Evolutionary conservation across 2,888 invertebrate species (phyloP).

Genomic region (Drepana falcataria): DNA sequence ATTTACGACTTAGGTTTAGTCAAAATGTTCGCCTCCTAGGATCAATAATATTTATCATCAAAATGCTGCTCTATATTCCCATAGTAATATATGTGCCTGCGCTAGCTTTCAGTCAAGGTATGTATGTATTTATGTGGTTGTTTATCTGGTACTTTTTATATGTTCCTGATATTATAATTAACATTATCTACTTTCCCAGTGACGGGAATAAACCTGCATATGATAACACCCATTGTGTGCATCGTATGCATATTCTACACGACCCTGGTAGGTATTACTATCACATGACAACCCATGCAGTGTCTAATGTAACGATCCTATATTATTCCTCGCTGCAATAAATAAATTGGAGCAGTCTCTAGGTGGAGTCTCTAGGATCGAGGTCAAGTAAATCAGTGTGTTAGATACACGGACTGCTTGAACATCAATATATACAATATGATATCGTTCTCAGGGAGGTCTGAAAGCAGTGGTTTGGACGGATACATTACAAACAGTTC

Average conservation of each 20-base stretch:
- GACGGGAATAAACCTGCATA: slow-evolving; percentile 88
- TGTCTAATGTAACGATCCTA: slow-evolving; percentile 24
- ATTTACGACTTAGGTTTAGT: slow-evolving; percentile 83
- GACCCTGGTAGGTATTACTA: slow-evolving; percentile 83
- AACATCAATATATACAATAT: slow-evolving; percentile 5
- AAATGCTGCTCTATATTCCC: slow-evolving; percentile 88
- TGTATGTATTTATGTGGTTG: neutral
- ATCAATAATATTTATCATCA: slow-evolving; percentile 83
- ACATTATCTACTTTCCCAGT: slow-evolving; percentile 74
- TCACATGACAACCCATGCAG: slow-evolving; percentile 4
- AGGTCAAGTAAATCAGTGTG: slow-evolving; percentile 29
- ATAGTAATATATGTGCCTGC: slow-evolving; percentile 94
- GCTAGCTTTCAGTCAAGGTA: slow-evolving; percentile 88
- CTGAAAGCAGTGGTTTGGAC: slow-evolving; percentile 90
- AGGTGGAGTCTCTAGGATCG: slow-evolving; percentile 19
- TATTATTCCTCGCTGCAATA: slow-evolving; percentile 28
- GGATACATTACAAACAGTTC: slow-evolving; percentile 85
- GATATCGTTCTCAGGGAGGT: slow-evolving; percentile 79
- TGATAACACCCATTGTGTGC: slow-evolving; percentile 88
- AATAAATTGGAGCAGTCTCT: slow-evolving; percentile 28
- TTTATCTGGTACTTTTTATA: no score
- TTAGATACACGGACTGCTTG: neutral
- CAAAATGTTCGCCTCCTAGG: slow-evolving; percentile 83
- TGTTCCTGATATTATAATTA: neutral
- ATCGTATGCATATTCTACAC: slow-evolving; percentile 96